Conservation (phyloP, 2,797 vertebrate species). For the Falco columbarius region DNA sequence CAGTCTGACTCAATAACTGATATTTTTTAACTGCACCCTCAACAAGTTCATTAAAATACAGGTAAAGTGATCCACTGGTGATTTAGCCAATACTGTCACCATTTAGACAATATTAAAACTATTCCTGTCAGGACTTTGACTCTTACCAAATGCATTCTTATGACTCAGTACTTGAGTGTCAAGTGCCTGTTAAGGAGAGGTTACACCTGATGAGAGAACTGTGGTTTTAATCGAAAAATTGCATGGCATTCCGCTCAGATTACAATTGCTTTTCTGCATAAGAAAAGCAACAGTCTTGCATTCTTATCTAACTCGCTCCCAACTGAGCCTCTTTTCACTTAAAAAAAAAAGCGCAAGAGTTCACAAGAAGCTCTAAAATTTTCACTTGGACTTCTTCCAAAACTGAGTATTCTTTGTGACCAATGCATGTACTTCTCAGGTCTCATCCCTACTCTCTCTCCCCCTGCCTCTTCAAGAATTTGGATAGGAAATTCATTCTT, state of each 20-base stretch:
- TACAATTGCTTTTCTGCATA: background rate
- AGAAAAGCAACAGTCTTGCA: background rate
- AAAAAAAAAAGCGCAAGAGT: background rate
- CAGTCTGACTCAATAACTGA: background rate
- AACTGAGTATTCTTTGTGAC: background rate
- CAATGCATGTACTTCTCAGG: background rate
- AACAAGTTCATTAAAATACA: background rate
- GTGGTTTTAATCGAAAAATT: background rate
- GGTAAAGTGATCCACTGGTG: background rate
- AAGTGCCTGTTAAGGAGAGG: background rate
- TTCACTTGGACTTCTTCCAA: background rate
- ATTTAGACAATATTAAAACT: background rate
- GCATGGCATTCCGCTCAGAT: background rate
- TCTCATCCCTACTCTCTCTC: background rate
- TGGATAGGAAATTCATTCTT: background rate
- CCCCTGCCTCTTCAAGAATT: background rate
- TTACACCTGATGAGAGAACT: background rate
- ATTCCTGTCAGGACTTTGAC: background rate
- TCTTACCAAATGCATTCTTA: background rate
- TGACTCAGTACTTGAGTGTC: background rate
- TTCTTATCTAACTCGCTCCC: background rate
- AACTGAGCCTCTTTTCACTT: background rate
- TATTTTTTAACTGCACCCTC: background rate
- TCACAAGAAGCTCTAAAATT: background rate
- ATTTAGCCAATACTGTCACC: background rate